These are phyloP conservation scores for Smutsia gigantea DNA, from an alignment of 2,797 vertebrate species.

Conservation along the genomic window DNA sequence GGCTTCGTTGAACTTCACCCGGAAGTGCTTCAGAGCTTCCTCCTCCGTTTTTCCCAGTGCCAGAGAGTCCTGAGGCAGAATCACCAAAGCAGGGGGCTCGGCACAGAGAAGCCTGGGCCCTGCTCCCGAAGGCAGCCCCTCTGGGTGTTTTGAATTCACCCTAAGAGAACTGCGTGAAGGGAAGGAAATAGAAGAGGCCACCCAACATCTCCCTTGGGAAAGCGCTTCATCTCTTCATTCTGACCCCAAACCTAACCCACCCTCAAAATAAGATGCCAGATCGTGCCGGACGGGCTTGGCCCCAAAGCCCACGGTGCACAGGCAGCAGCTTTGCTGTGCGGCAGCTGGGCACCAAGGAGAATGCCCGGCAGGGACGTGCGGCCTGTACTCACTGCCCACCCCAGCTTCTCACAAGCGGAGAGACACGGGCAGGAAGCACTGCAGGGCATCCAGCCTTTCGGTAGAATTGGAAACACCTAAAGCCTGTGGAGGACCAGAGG, in stretches of 20 bases:
- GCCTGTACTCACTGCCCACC: no score
- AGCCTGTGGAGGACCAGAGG: accelerated
- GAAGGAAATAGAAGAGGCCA: background rate
- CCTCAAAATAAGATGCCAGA: background rate
- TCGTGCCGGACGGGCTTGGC: background rate
- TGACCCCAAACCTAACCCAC: background rate
- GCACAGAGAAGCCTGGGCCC: background rate
- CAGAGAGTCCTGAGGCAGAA: constrained; percentile 92
- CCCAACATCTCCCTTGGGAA: background rate
- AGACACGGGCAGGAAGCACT: background rate
- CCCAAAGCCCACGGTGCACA: background rate
- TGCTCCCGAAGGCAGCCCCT: accelerated
- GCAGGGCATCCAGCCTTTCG: background rate
- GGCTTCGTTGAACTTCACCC: constrained; percentile 98
- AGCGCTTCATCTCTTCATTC: background rate
- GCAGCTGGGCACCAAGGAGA: background rate
- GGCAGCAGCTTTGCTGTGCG: background rate
- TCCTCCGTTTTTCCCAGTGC: constrained; percentile 96
- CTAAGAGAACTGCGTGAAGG: accelerated
- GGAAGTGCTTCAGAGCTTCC: constrained; percentile 97
- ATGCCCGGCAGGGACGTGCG: background rate
- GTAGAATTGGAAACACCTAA: accelerated
- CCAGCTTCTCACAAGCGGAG: background rate
- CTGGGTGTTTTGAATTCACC: background rate
- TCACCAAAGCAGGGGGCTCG: background rate